Percentiles rank a stretch among this genome's conserved stretches.
phyloP scores from a whole-genome alignment of 2,888 invertebrate species.

The Hypomecis punctinalis region DNA sequence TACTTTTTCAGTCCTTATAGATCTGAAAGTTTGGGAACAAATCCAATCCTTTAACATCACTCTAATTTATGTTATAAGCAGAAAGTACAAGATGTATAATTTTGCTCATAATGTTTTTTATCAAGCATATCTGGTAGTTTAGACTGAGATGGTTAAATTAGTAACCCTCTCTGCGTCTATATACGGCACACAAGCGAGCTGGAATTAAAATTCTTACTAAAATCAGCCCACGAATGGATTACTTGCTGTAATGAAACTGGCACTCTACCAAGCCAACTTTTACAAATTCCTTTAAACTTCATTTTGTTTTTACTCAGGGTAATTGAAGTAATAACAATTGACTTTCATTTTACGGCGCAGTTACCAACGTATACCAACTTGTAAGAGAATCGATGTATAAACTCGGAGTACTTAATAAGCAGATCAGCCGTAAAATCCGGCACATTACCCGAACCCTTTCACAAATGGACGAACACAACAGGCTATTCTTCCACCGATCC shows the following conservation, averaged over 20 bases:
- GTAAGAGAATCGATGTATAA: slow-evolving; percentile 7
- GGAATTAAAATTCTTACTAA: slow-evolving; percentile 16
- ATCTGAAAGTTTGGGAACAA: too few species aligned
- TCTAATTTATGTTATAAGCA: too few species aligned
- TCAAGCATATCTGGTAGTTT: too few species aligned
- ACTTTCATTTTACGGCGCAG: slow-evolving; percentile 12
- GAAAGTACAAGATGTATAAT: too few species aligned
- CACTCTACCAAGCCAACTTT: slow-evolving; percentile 8
- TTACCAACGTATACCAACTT: not conserved
- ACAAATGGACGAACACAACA: slow-evolving; percentile 22
- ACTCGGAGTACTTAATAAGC: slow-evolving; percentile 12
- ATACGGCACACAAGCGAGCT: not conserved
- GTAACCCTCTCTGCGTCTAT: too few species aligned
- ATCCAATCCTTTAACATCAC: too few species aligned
- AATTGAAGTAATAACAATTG: slow-evolving; percentile 8
- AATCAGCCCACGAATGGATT: slow-evolving; percentile 8
- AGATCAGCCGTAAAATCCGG: slow-evolving; percentile 30
- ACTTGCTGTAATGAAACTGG: slow-evolving; percentile 17
- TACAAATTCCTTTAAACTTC: slow-evolving; percentile 7
- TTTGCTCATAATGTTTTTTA: too few species aligned
- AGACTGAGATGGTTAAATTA: too few species aligned
- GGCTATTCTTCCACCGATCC: slow-evolving; percentile 35
- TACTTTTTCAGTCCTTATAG: too few species aligned
- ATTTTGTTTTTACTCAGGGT: not conserved
- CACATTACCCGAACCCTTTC: slow-evolving; percentile 31